Conservation (phyloP, 2,888 invertebrate species). For the Mesorhabditis spiculigera region DNA sequence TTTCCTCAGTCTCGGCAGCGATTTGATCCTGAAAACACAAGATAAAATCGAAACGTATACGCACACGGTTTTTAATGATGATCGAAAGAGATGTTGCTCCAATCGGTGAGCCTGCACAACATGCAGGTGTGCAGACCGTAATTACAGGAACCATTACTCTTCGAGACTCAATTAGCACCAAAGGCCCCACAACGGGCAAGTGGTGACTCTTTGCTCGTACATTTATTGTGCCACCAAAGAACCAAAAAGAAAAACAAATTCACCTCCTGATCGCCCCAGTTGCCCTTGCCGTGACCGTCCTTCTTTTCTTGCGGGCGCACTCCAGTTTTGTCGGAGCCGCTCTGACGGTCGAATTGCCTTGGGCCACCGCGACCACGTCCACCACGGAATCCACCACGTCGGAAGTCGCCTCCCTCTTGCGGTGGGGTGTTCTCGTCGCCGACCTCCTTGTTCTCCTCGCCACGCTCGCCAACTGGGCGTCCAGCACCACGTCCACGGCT, state of each 20-base stretch:
- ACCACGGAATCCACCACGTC: conserved; percentile 26
- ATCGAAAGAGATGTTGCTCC: neutral
- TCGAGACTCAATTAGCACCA: neutral
- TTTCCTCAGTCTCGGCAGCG: conserved; percentile 43
- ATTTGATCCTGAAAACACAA: conserved; percentile 40
- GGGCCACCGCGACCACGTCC: conserved; percentile 26
- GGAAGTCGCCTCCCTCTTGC: conserved; percentile 15
- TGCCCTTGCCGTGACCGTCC: conserved; percentile 60
- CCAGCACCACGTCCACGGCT: conserved; percentile 25
- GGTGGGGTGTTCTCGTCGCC: conserved; percentile 13
- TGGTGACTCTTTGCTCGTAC: neutral
- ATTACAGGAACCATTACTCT: neutral
- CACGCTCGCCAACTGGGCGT: conserved; percentile 22
- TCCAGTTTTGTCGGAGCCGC: conserved; percentile 51
- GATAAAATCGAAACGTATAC: neutral
- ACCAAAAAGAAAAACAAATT: neutral
- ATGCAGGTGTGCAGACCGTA: neutral
- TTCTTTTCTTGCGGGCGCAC: conserved; percentile 47
- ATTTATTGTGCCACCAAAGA: too few relatives aligned
- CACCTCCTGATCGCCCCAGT: conserved; percentile 52
- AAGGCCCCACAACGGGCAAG: neutral
- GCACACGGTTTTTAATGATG: neutral
- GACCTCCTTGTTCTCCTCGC: conserved; percentile 15
- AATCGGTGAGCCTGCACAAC: neutral
- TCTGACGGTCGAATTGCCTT: conserved; percentile 46